Conservation (phyloP, 2,888 invertebrate genomes). For the Tridacna gigas region DNA sequence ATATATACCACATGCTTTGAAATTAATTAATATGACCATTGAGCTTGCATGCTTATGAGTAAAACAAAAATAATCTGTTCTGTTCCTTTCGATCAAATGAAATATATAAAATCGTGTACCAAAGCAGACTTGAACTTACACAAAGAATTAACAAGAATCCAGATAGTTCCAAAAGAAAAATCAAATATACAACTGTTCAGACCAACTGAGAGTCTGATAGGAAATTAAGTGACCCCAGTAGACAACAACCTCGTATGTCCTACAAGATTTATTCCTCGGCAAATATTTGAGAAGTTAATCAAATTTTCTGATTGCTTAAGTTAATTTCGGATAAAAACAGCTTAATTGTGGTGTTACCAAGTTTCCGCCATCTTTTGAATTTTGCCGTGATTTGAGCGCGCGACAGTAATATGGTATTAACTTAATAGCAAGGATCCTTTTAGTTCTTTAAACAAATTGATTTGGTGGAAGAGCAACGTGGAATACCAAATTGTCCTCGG, state of each 20-base stretch:
- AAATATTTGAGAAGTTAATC: conserved; percentile 60
- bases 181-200: background rate
- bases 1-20: no score
- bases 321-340: conserved; percentile 67
- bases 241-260: conserved; percentile 20
- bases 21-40: no score
- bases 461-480: conserved; percentile 26
- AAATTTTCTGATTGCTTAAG: conserved; percentile 66
- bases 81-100: no score
- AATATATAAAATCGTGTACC: no score
- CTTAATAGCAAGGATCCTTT: conserved; percentile 62
- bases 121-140: no score
- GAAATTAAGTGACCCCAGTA: conserved; percentile 52
- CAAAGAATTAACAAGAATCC: no score
- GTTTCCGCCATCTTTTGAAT: conserved; percentile 57
- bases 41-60: no score
- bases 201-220: conserved; percentile 21
- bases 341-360: conserved; percentile 61
- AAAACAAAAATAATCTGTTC: no score
- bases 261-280: conserved; percentile 40
- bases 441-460: conserved; percentile 53
- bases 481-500: conserved; percentile 60
- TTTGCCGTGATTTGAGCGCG: conserved; percentile 54
- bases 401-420: conserved; percentile 57
- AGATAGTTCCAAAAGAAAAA: conserved; percentile 9